Conservation (phyloP, 2,797 vertebrate species). For the Acanthiza pusilla region DNA sequence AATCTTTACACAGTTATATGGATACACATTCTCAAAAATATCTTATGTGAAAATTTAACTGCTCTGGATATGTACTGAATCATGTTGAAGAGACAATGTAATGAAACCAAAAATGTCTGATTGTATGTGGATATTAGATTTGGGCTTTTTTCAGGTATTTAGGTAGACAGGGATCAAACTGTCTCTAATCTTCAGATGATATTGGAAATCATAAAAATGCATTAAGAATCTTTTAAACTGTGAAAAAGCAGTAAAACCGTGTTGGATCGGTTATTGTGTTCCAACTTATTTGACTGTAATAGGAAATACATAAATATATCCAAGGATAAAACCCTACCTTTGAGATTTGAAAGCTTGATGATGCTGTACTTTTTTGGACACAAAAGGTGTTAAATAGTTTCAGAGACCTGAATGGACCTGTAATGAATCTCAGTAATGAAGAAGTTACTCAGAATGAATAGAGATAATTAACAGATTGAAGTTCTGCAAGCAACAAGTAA, state of each 20-base stretch:
- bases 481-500: slow-evolving; percentile 69
- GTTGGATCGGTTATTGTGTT: neutral
- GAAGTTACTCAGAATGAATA: slow-evolving; percentile 68
- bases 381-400: slow-evolving; percentile 41
- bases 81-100: neutral
- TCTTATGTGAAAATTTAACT: neutral
- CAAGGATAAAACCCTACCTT: neutral
- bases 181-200: neutral
- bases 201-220: neutral
- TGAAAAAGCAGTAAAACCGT: neutral
- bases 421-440: slow-evolving; percentile 59
- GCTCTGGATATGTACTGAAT: neutral
- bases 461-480: slow-evolving; percentile 72
- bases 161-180: neutral
- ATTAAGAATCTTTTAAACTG: neutral
- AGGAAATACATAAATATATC: neutral
- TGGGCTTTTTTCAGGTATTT: neutral
- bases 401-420: slow-evolving; percentile 24
- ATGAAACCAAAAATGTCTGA: neutral
- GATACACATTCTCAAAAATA: neutral
- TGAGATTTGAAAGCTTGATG: neutral
- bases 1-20: neutral
- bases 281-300: neutral
- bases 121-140: neutral
- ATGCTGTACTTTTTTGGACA: neutral